Conservation (phyloP, 2,797 vertebrate species). For the Notoglanidium macrostoma region DNA sequence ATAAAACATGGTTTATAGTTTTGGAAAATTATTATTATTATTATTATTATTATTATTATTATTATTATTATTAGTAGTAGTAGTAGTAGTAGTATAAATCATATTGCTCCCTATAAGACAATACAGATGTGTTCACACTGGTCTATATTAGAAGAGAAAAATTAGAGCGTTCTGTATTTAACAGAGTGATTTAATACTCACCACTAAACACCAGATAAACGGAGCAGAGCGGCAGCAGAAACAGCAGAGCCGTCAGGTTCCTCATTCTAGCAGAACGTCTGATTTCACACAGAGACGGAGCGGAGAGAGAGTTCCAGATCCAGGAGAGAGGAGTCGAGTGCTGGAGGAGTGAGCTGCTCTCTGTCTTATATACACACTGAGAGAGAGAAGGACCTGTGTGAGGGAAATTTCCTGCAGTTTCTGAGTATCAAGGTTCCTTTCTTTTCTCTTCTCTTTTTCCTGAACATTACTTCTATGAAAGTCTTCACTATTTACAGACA, state of each 20-base stretch:
- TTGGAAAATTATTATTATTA: too few relatives aligned
- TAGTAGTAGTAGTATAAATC: too few relatives aligned
- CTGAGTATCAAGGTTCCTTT: neutral
- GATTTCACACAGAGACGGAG: neutral
- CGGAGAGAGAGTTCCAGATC: neutral
- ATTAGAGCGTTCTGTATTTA: too few relatives aligned
- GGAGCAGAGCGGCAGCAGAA: too few relatives aligned
- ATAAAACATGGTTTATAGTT: neutral
- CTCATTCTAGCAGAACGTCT: constrained; percentile 39
- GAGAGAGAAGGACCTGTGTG: neutral
- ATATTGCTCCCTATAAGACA: too few relatives aligned
- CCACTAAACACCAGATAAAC: neutral
- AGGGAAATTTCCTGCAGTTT: neutral
- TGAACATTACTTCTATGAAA: neutral
- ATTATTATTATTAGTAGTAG: too few relatives aligned
- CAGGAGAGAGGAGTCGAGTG: neutral
- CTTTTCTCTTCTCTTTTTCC: neutral
- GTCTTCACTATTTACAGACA: neutral
- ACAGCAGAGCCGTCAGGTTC: constrained; percentile 30
- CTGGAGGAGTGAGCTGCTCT: neutral
- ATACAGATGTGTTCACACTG: too few relatives aligned
- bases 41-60: too few relatives aligned
- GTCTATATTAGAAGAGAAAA: too few relatives aligned
- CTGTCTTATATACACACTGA: neutral
- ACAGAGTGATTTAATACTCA: constrained; percentile 35